These are phyloP conservation scores for Lamellibrachia columna DNA, from an alignment of 2,888 invertebrate species.

Conservation along the genomic window DNA sequence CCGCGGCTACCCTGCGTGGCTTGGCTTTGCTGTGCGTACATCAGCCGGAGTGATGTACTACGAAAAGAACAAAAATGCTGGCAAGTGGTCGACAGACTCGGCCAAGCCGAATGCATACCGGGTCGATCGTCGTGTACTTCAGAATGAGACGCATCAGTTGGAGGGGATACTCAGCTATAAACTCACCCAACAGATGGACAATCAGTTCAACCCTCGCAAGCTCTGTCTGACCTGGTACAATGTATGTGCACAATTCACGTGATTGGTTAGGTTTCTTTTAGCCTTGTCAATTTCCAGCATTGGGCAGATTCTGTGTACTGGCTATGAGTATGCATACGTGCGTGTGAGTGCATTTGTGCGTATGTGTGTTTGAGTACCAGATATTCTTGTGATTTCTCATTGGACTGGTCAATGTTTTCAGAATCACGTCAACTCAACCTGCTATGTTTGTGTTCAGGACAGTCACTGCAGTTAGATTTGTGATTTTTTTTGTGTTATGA, in stretches of 20 bases:
- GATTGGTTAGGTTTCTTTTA: too few species aligned
- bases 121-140: background rate
- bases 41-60: background rate
- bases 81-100: slow-evolving; percentile 18
- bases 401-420: too few species aligned
- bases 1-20: slow-evolving; percentile 29
- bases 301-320: too few species aligned
- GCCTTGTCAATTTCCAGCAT: too few species aligned
- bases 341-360: background rate
- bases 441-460: too few species aligned
- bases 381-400: too few species aligned
- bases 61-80: slow-evolving; percentile 23
- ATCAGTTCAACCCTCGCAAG: slow-evolving; percentile 24
- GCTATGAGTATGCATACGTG: background rate
- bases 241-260: background rate
- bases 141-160: background rate
- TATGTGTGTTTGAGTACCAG: background rate
- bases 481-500: too few species aligned
- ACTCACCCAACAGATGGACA: slow-evolving; percentile 23
- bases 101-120: slow-evolving; percentile 24
- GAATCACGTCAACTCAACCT: too few species aligned
- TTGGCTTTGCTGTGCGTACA: slow-evolving; percentile 24
- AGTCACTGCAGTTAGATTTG: too few species aligned
- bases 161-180: slow-evolving; percentile 27
- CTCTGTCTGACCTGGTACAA: slow-evolving; percentile 33